These are phyloP conservation scores for Narcine bancroftii DNA, from an alignment of 2,113 vertebrate species.

Conservation along the genomic window DNA sequence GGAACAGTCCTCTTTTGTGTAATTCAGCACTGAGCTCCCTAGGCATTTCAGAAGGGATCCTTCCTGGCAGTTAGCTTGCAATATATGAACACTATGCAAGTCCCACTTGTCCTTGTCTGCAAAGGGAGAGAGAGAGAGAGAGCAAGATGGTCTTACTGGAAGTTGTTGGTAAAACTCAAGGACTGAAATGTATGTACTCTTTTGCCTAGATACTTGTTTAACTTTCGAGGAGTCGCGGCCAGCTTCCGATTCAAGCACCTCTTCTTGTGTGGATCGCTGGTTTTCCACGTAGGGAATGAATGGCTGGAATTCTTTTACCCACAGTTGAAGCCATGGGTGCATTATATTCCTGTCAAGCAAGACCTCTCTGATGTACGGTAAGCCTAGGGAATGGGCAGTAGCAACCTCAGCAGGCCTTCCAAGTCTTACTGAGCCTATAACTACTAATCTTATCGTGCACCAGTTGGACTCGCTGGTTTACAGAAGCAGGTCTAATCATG, in stretches of 20 bases:
- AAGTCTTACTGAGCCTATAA: not conserved
- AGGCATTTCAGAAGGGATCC: no score
- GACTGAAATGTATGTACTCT: not conserved
- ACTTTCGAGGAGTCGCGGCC: constrained; percentile 93
- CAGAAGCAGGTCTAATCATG: no score
- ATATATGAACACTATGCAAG: no score
- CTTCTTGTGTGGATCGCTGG: constrained; percentile 85
- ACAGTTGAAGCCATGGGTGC: constrained; percentile 87
- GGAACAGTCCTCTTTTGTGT: not conserved
- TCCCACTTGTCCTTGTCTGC: no score
- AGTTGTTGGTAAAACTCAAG: no score
- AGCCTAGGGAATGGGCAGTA: not conserved
- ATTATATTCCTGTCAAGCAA: constrained; percentile 82
- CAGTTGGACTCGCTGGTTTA: no score
- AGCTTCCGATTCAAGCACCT: constrained; percentile 96
- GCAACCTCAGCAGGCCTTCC: not conserved
- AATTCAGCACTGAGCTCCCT: not conserved
- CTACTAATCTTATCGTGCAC: no score
- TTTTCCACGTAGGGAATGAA: constrained; percentile 87
- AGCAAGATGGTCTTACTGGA: no score
- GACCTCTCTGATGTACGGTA: constrained; percentile 87
- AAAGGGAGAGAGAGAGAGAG: no score
- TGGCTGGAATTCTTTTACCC: constrained; percentile 96
- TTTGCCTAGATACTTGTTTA: constrained; percentile 80
- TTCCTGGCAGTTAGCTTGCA: no score